Evolutionary conservation across 2,888 invertebrate species (phyloP).

Genomic region (Cartodere bifasciata): DNA sequence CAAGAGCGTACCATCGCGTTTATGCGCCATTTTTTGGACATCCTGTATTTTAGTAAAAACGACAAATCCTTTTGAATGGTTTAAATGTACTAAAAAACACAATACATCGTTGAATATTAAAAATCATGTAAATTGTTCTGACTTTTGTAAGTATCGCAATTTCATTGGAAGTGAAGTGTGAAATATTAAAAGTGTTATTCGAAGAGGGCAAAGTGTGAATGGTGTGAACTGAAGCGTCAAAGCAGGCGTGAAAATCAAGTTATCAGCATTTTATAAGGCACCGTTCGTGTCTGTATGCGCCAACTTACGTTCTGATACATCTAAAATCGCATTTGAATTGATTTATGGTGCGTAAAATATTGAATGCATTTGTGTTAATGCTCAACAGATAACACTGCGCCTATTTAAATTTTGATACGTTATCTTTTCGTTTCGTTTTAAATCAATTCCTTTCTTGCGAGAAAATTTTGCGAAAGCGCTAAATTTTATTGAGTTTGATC

Average conservation of each 20-base stretch:
- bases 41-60: too few species aligned
- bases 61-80: too few species aligned
- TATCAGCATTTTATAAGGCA: conserved; percentile 6
- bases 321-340: conserved; percentile 5
- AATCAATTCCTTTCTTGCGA: too few species aligned
- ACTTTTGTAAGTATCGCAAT: too few species aligned
- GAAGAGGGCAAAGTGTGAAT: conserved; percentile 4
- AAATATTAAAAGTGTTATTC: conserved; percentile 5
- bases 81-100: too few species aligned
- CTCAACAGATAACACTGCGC: conserved; percentile 1
- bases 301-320: not conserved
- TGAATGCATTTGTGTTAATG: not conserved
- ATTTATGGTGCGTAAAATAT: conserved; percentile 4
- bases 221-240: conserved; percentile 4
- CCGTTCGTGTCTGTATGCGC: conserved; percentile 3
- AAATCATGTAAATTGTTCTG: conserved; percentile 1
- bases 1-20: too few species aligned
- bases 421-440: too few species aligned
- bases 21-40: too few species aligned
- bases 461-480: too few species aligned
- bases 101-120: not conserved
- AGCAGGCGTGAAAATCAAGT: conserved; percentile 8
- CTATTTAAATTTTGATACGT: too few species aligned
- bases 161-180: conserved; percentile 5
- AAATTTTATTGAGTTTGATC: too few species aligned